Base-by-base conservation (phyloP, 2,888 invertebrate species). In the Lasioglossum villosulum region DNA sequence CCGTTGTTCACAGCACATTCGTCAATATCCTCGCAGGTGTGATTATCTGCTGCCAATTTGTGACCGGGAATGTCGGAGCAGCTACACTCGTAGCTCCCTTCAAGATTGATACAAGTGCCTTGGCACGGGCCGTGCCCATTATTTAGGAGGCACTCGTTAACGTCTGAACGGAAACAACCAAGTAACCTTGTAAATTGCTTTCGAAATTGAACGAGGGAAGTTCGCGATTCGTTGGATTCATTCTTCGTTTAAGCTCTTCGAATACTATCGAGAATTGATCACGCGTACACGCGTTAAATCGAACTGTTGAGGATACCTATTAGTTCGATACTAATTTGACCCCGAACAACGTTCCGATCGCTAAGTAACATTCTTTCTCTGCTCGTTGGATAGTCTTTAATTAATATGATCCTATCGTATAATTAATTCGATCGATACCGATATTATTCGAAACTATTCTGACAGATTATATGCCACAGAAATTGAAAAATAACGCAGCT, bases 61-160 rank as follows among this genome's bases (percentile, higher is more conserved):
- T 96, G 96, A 82, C 97, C 97, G n/a, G 96, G 96, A 66, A 96
- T 95, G 86, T 95, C 95, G 80, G 95, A 95, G 92, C 97, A 97
- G 81, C 96, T 95, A 92, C 97, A 97, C 86, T 94, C 94, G 94
- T 96, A 97, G 86, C 96, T 95, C 63, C 97, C 96, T 90, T 95
- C 95, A 63, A 95, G 95, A 93, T 97, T 97, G 86, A 94, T 93
- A 93, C 97, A 97, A 68, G 95, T 95, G 90, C 96, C 96, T 93
- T 97, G 96, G 92, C 97, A 97, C 23, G 97, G 96, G 12, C 97
- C 97, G 90, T 95, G 96, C 39, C 96, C 97, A 93, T 96, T 96
- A 91, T 96, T 96, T 89, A 96, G 94, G 45, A 96, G 94, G 91
- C 97, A 97, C 93, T 97, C 97, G 94, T 97, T 96, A 88, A 96